Evolutionary conservation across 2,888 invertebrate genomes (phyloP), one percentile per base, ranked within the genome.

Genomic region (Pachydiplax longipennis): DNA sequence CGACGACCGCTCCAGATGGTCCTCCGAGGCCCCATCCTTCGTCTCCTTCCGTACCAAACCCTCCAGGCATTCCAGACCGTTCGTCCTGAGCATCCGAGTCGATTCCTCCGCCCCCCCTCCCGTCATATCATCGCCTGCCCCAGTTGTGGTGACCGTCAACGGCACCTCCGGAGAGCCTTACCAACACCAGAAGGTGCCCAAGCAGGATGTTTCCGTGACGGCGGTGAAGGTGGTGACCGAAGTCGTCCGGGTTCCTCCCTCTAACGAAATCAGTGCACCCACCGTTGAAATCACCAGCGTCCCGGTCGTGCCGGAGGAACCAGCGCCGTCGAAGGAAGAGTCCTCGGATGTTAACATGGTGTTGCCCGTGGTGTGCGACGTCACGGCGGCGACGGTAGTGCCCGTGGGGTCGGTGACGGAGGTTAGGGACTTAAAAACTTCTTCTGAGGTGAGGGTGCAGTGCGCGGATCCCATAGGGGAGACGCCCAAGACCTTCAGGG

Each of bases 261-360:
- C 13, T 2, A 37, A 61, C 22, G n/a, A 83, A 31, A 25, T n/a
- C 31, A 48, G 82, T 18, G 58, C 58, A 37, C 53, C 53, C 5
- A 53, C 12, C 35, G 31, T 61, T 2, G 87, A 58, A 35, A 53
- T 61, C 58, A 61, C 87, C 22, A 31, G 87, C 35, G 40, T 87
- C 12, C 87, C 94, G 94, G 95, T 92, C 95, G 94, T 91, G 94
- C 94, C 91, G 96, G 97, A 93, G 97, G 96, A 92, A 97, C 96
- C 93, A 95, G 97, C 93, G 97, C 97, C 93, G 97, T 97, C 94
- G 97, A 93, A 31, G 37, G 37, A 61, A 8, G 5, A 58, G n/a
- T 58, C 8, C 25, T 65, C 65, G 73, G 73, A 73, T 10, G 44
- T 82, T 12, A 18, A 58, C 53, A 87, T 61, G 83, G 58, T 83